Evolutionary conservation across 2,797 vertebrate species (phyloP), one percentile per base, ranked within the genome.

Genomic region (Distichodus sexfasciatus): DNA sequence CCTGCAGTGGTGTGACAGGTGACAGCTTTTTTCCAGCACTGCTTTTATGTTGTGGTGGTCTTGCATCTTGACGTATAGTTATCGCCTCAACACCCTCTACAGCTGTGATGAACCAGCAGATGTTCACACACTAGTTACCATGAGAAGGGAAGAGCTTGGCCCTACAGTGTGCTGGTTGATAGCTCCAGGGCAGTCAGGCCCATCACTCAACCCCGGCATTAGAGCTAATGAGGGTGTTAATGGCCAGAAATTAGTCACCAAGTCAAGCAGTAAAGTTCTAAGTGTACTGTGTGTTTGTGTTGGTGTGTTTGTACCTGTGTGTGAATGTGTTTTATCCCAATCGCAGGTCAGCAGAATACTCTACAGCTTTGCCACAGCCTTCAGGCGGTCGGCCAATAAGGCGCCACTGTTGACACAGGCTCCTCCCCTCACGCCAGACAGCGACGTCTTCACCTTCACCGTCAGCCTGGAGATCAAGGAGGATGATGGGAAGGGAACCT

Each of bases 291-390:
- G 61, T 67, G 43, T 55, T 21, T 55, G 14, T 53, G 11, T 66
- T 29, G 72, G 54, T 67, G 60, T 51, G 46, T 72, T 31, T 53
- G 41, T 36, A 4, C 38, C 19, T 60, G 46, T 66, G 41, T 71
- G 51, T 66, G 50, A 47, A 15, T 61, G 21, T 66, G n/a, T 65
- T 15, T 71, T 33, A 57, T 14, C 9, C 33, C 12, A 9, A 43
- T n/a, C 64, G 7, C 87, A 99, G 97, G 97, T 99, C 79, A 99
- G 97, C 81, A 84, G 97, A 74, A 98, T 99, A 86, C 89, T 99
- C 69, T 99, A 98, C 87, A 99, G 97, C 87, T 99, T 99, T 79
- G 97, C 97, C 81, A 98, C 96, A 53, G 97, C 97, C 24, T 99
- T 99, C 83, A 93, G 96, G 19, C 93, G 96, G 61, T 98, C 97